Evolutionary conservation across 2,113 vertebrate genomes (phyloP), one percentile per base, ranked within the genome.

Genomic region (Rhinichthys klamathensis): DNA sequence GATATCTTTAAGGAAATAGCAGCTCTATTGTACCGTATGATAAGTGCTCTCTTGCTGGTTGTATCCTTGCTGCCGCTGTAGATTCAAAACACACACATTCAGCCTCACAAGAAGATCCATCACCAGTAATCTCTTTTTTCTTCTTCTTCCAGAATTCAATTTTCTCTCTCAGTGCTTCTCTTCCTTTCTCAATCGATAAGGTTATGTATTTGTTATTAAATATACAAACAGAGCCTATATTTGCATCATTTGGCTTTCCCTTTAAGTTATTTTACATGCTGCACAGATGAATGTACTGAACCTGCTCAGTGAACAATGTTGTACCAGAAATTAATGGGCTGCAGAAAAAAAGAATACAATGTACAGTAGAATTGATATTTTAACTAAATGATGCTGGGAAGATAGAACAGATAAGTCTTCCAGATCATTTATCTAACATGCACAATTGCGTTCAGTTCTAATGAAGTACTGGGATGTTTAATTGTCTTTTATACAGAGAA

Each of bases 1-100:
- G 86, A 89, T 92, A 92, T 90, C 90, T 90, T 90, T 87, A 79
- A 89, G 88, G 86, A 54, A 91, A 91, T 90, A 89, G 88, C 80
- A 49, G 83, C 65, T 77, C 84, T 85, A 73, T 84, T 89, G 58
- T 75, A 75, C 69, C 82, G 79, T 69, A 81, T 63, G 85, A 87
- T 90, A 90, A 90, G 88, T 88, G 84, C 38, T 51, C 73, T 44
- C 80, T 81, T 84, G 83, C 70, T 84, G 70, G 70, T 89, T 81
- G 78, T 89, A 76, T 89, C 80, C 88, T 87, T 79, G 73, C 51
- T 35, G 75, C 76, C 44, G 25, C 58, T 74, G 76, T 81, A 79
- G 84, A 86, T 56, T 84, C 25, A 80, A 70, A 88, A 81, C 83
- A 82, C 49, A 88, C 72, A 79, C 72, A 87, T 89, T 88, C 85